These are phyloP conservation scores for Eudemis profundana DNA, from an alignment of 2,888 invertebrate species.

Conservation along the genomic window DNA sequence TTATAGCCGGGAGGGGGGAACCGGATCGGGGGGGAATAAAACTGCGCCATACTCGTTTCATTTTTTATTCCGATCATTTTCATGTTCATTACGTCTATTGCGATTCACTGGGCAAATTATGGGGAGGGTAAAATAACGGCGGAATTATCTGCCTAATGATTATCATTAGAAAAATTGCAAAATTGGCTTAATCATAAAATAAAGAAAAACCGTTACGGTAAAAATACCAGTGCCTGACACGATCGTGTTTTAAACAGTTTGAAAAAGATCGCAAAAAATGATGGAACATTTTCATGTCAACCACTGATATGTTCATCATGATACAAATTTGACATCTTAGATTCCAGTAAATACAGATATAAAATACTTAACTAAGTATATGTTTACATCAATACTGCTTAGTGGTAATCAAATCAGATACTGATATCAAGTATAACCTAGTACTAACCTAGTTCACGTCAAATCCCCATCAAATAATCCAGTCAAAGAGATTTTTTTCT, in stretches of 20 bases:
- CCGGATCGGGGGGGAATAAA: neutral
- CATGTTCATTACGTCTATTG: neutral
- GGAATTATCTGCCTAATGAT: neutral
- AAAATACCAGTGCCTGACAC: slow-evolving; percentile 1
- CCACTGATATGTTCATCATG: neutral
- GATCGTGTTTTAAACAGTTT: neutral
- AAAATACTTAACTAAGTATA: slow-evolving; percentile 24
- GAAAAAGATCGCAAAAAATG: neutral
- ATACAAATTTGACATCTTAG: slow-evolving; percentile 31
- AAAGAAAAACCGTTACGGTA: neutral
- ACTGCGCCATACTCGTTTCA: slow-evolving; percentile 23
- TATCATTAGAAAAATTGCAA: neutral
- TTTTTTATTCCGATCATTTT: slow-evolving; percentile 27
- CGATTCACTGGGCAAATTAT: neutral
- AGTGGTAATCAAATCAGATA: slow-evolving; percentile 22
- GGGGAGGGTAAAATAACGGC: neutral
- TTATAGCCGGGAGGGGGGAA: slow-evolving; percentile 17
- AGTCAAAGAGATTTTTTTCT: too few relatives aligned
- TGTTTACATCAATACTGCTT: slow-evolving; percentile 21
- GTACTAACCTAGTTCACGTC: neutral
- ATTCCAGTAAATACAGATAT: slow-evolving; percentile 22
- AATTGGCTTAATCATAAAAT: neutral
- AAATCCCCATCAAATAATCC: neutral
- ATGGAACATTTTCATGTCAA: neutral
- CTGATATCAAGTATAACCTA: neutral